phyloP scores from a whole-genome alignment of 2,888 invertebrate species.

The Clivina fossor region DNA sequence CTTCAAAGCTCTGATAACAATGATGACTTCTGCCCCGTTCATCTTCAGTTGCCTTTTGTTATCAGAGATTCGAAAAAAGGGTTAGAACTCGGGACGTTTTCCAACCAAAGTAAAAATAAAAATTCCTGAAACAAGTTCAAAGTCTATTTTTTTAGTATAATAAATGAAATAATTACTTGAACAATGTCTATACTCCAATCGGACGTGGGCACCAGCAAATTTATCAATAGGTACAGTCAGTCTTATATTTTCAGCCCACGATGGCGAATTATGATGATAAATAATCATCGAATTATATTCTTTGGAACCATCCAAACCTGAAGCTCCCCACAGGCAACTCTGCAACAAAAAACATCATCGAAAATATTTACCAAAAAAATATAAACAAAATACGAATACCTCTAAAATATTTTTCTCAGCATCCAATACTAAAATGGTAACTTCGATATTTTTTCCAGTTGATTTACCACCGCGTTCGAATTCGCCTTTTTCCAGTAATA shows the following conservation, averaged over 20 bases:
- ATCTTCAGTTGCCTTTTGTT: no score
- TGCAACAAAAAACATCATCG: slow-evolving; percentile 49
- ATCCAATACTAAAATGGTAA: slow-evolving; percentile 78
- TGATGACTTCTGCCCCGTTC: no score
- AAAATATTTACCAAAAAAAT: slow-evolving; percentile 37
- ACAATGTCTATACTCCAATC: slow-evolving; percentile 91
- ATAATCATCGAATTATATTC: slow-evolving; percentile 86
- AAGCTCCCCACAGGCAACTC: slow-evolving; percentile 86
- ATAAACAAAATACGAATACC: slow-evolving; percentile 51
- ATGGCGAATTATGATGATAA: slow-evolving; percentile 92
- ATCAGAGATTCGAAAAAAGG: no score
- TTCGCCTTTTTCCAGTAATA: slow-evolving; percentile 84
- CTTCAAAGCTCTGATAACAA: no score
- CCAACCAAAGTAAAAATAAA: no score
- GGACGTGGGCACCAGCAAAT: slow-evolving; percentile 87
- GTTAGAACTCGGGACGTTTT: no score
- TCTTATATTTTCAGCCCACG: slow-evolving; percentile 87
- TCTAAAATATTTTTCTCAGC: slow-evolving; percentile 71
- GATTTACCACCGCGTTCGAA: slow-evolving; percentile 93
- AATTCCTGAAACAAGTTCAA: no score
- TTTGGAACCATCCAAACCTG: slow-evolving; percentile 72
- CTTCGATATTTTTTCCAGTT: slow-evolving; percentile 91
- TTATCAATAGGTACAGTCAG: slow-evolving; percentile 89
- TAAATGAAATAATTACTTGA: no score
- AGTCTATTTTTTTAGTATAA: no score